phyloP scores from a whole-genome alignment of 2,113 vertebrate genomes.

The Malurus elegans region DNA sequence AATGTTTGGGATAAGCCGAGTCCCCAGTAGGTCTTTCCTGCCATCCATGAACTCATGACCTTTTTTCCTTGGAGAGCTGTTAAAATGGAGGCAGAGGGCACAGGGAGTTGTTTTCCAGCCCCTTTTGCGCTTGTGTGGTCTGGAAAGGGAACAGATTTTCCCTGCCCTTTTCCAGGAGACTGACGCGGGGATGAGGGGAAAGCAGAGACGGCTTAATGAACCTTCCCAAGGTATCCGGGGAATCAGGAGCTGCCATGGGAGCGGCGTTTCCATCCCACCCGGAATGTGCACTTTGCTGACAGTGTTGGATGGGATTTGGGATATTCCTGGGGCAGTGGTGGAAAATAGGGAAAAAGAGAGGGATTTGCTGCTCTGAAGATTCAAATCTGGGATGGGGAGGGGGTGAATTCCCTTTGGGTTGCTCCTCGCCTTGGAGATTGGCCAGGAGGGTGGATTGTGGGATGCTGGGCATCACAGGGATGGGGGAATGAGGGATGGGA shows the following conservation, averaged over 20 bases:
- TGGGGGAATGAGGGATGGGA: fast-evolving
- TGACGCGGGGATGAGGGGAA: neutral
- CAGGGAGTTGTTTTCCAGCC: slow-evolving; percentile 87
- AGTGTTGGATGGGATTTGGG: neutral
- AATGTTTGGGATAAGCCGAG: slow-evolving; percentile 78
- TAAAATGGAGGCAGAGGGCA: slow-evolving; percentile 92
- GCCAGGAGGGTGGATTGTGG: neutral
- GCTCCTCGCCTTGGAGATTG: neutral
- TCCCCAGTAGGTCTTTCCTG: slow-evolving; percentile 83
- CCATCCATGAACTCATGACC: slow-evolving; percentile 93
- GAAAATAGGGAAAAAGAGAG: neutral
- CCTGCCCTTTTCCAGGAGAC: slow-evolving; percentile 50
- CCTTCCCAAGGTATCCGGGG: neutral
- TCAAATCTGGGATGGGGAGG: neutral
- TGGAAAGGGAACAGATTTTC: slow-evolving; percentile 82
- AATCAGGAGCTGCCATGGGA: neutral
- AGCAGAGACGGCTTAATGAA: slow-evolving; percentile 30
- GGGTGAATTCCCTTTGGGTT: neutral
- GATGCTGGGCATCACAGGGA: neutral
- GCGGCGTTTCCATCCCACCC: fast-evolving
- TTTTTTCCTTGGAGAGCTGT: slow-evolving; percentile 85
- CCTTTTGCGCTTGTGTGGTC: slow-evolving; percentile 93
- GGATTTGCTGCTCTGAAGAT: neutral
- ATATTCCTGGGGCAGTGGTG: neutral
- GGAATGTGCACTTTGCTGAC: neutral